These are phyloP conservation scores for Trematomus bernacchii DNA, from an alignment of 2,797 vertebrate genomes.

Conservation along the genomic window DNA sequence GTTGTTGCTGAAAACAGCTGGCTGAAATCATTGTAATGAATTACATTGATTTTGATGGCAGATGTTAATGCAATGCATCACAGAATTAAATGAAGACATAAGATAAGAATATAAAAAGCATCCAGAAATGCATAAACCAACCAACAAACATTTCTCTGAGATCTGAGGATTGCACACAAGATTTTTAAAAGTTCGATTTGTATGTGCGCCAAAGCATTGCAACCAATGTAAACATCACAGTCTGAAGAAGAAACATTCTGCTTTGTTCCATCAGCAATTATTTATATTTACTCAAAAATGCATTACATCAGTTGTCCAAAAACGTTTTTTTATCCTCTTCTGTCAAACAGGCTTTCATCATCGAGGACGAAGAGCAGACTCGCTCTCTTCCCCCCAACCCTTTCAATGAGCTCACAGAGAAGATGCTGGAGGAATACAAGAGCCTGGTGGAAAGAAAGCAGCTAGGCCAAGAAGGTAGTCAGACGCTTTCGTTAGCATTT, in stretches of 20 bases:
- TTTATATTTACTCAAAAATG: neutral
- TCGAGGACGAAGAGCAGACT: slow-evolving; percentile 90
- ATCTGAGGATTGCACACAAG: neutral
- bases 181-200: no score
- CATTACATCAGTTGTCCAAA: neutral
- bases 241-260: neutral
- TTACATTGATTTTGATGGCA: neutral
- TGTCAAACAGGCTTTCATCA: slow-evolving; percentile 87
- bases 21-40: neutral
- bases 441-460: slow-evolving; percentile 89
- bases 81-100: neutral
- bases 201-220: neutral
- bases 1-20: neutral
- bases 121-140: neutral
- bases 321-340: neutral
- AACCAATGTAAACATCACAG: neutral
- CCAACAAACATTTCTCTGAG: neutral
- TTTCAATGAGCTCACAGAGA: slow-evolving; percentile 91
- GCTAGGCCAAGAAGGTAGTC: slow-evolving; percentile 89
- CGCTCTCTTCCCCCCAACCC: slow-evolving; percentile 94
- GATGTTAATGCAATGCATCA: neutral
- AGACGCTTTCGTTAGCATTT: neutral
- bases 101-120: neutral
- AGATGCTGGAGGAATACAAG: slow-evolving; percentile 92
- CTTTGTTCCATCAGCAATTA: neutral